Conservation (phyloP, 1,140 invertebrate species). For the Chironomus tepperi region DNA sequence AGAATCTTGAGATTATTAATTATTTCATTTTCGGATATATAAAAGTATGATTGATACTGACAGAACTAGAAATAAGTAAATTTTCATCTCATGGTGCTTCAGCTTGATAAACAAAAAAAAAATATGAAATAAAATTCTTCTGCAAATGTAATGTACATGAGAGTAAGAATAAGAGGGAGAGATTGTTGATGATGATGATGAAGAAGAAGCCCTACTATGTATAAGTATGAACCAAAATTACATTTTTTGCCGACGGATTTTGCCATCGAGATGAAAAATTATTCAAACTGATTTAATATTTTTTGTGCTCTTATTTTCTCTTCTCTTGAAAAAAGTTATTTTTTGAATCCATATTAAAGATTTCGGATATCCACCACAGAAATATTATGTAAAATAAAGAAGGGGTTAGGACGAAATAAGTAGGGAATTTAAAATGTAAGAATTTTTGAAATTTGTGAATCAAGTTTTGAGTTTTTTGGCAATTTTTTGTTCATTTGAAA, state of each 20-base stretch:
- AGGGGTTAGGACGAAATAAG: too few relatives aligned
- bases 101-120: background rate
- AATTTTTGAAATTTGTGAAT: too few relatives aligned
- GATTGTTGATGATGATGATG: background rate
- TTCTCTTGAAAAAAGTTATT: too few relatives aligned
- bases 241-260: background rate
- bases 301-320: background rate
- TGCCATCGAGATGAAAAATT: background rate
- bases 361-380: too few relatives aligned
- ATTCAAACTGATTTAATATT: background rate
- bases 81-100: constrained; percentile 4
- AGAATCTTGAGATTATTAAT: constrained; percentile 9
- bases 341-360: too few relatives aligned
- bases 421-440: too few relatives aligned
- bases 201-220: constrained; percentile 6
- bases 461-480: too few relatives aligned
- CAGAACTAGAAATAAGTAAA: constrained; percentile 7
- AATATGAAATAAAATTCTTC: background rate
- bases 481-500: too few relatives aligned
- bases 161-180: background rate
- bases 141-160: background rate
- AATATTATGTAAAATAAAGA: too few relatives aligned
- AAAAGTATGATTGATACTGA: constrained; percentile 14
- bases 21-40: background rate
- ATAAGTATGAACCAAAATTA: background rate